phyloP scores from a whole-genome alignment of 2,888 invertebrate species.

The Cabera pusaria region DNA sequence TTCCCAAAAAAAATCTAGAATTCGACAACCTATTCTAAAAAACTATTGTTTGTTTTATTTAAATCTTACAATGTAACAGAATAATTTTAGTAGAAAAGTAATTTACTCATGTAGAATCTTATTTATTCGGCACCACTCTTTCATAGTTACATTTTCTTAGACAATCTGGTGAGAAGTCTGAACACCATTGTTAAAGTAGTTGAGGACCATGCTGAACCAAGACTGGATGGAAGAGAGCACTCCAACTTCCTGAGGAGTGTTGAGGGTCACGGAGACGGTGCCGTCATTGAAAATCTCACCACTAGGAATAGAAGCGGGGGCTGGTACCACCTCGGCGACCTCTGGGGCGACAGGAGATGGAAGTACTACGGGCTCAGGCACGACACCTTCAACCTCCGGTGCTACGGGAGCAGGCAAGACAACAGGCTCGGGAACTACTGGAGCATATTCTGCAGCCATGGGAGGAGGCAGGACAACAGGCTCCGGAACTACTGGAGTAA shows the following conservation, averaged over 20 bases:
- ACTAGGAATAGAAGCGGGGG: conserved; percentile 27
- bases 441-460: conserved; percentile 18
- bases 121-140: too few relatives aligned
- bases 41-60: too few relatives aligned
- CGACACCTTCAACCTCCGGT: conserved; percentile 15
- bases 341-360: conserved; percentile 31
- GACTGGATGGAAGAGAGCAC: conserved; percentile 53
- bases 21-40: too few relatives aligned
- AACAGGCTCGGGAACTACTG: conserved; percentile 21
- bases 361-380: conserved; percentile 24
- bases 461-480: conserved; percentile 14
- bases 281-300: conserved; percentile 64
- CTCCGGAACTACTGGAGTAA: conserved; percentile 21
- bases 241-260: conserved; percentile 48
- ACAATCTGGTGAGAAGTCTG: conserved; percentile 55
- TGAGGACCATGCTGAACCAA: conserved; percentile 62
- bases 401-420: conserved; percentile 28
- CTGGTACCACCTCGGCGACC: conserved; percentile 9
- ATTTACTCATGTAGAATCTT: too few relatives aligned
- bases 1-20: too few relatives aligned
- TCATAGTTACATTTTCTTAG: too few relatives aligned
- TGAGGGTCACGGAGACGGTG: conserved; percentile 52
- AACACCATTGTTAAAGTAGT: conserved; percentile 57
- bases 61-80: too few relatives aligned
- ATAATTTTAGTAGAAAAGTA: too few relatives aligned